A percentile compares a stretch with the other conserved stretches of the same genome.
Evolutionary conservation across 2,888 invertebrate genomes (phyloP).

Genomic region (Xylophagus ater): DNA sequence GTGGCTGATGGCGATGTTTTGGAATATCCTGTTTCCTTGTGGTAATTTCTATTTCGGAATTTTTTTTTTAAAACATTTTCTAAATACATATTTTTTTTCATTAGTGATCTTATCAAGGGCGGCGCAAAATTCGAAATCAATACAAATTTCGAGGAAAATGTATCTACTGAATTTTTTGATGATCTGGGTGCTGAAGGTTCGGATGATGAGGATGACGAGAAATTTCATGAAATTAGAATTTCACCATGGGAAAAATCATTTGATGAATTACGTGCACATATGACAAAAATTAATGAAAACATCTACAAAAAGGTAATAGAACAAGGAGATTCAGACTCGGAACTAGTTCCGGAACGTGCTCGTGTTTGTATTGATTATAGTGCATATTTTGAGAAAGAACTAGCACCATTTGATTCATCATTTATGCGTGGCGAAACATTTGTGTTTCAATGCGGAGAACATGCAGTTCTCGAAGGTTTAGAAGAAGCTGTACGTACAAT

Average conservation of each 20-base stretch:
- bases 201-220: conserved; percentile 23
- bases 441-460: conserved; percentile 27
- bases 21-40: too few species aligned
- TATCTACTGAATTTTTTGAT: conserved; percentile 23
- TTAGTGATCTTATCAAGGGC: conserved; percentile 26
- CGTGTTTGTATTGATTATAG: conserved; percentile 33
- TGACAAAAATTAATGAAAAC: conserved; percentile 25
- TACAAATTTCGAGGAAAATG: conserved; percentile 25
- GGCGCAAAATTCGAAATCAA: conserved; percentile 33
- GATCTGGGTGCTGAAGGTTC: conserved; percentile 21
- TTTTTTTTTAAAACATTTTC: too few species aligned
- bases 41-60: too few species aligned
- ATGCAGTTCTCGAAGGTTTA: conserved; percentile 49
- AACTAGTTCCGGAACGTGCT: conserved; percentile 26
- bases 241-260: conserved; percentile 36
- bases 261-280: conserved; percentile 27
- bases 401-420: conserved; percentile 35
- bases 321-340: conserved; percentile 16
- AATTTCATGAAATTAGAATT: conserved; percentile 17
- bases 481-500: conserved; percentile 63
- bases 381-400: conserved; percentile 33
- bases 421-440: conserved; percentile 29
- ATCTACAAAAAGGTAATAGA: conserved; percentile 29
- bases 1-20: too few species aligned
- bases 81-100: too few species aligned